Conservation (phyloP, 1,140 invertebrate genomes). For the Gonioctena quinquepunctata region DNA sequence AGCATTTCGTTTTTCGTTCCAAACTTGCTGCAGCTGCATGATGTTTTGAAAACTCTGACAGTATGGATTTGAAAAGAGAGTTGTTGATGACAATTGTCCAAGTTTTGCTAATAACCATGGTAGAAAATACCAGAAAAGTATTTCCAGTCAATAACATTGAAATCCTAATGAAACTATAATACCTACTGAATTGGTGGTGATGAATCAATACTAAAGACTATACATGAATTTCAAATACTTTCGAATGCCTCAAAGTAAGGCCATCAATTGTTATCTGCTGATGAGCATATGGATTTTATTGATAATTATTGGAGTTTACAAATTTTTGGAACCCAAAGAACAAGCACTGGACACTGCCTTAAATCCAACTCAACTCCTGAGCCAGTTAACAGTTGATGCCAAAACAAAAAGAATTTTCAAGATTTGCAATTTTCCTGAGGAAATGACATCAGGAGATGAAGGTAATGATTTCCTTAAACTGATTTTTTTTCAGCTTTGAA, state of each 20-base stretch:
- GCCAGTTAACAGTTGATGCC: conserved; percentile 61
- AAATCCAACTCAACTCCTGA: conserved; percentile 57
- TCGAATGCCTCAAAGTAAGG: conserved; percentile 63
- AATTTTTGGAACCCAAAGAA: conserved; percentile 68
- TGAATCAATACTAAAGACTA: no score
- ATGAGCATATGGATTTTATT: conserved; percentile 80
- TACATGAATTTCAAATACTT: conserved; percentile 24
- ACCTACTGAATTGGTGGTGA: no score
- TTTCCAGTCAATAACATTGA: no score
- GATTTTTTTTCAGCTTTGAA: background rate
- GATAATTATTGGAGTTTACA: conserved; percentile 77
- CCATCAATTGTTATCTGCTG: conserved; percentile 76
- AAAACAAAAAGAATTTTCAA: conserved; percentile 68
- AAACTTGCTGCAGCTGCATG: no score
- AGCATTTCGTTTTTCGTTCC: no score
- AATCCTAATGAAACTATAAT: no score
- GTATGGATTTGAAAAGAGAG: no score
- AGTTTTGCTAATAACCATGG: no score
- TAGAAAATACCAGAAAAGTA: no score
- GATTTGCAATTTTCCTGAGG: conserved; percentile 70
- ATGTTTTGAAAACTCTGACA: no score
- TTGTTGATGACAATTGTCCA: no score
- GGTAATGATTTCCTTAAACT: conserved; percentile 55
- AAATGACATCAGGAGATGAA: conserved; percentile 69
- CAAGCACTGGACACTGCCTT: conserved; percentile 44